phyloP scores from a whole-genome alignment of 2,888 invertebrate species.

The Zonitis immaculata region DNA sequence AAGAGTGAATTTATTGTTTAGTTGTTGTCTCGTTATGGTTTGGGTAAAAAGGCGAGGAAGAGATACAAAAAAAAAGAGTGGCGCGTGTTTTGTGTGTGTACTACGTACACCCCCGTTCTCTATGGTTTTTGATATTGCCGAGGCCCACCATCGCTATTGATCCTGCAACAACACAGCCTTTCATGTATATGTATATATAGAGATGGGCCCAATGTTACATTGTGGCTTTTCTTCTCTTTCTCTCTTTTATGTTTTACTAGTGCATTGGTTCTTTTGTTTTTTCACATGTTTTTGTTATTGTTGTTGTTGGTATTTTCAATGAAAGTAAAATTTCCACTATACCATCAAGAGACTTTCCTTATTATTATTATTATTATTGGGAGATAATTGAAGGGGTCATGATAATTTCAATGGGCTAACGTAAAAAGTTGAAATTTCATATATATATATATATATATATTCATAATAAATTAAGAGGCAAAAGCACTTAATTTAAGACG shows the following conservation, averaged over 20 bases:
- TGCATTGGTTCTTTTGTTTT: slow-evolving; percentile 21
- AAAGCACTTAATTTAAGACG: not conserved
- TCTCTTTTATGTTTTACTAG: slow-evolving; percentile 7
- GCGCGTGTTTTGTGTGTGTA: not conserved
- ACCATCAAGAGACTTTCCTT: too few species aligned
- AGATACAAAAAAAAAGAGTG: too few species aligned
- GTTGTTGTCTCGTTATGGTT: not conserved
- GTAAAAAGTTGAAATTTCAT: too few species aligned
- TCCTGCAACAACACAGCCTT: slow-evolving; percentile 36
- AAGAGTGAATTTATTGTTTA: not conserved
- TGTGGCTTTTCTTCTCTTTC: slow-evolving; percentile 36
- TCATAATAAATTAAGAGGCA: too few species aligned
- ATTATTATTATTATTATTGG: too few species aligned
- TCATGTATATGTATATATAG: slow-evolving; percentile 32
- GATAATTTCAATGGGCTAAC: not conserved
- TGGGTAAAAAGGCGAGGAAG: not conserved
- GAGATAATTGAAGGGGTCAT: not conserved
- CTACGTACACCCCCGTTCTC: not conserved
- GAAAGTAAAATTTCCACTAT: slow-evolving; percentile 23
- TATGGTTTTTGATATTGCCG: slow-evolving; percentile 19
- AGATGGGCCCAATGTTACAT: slow-evolving; percentile 32
- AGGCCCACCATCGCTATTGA: slow-evolving; percentile 40
- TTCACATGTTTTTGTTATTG: slow-evolving; percentile 20
- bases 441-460: too few species aligned
- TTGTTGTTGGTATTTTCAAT: slow-evolving; percentile 6